Evolutionary conservation across 1,140 invertebrate genomes (phyloP).

Genomic region (Copidosoma floridanum): DNA sequence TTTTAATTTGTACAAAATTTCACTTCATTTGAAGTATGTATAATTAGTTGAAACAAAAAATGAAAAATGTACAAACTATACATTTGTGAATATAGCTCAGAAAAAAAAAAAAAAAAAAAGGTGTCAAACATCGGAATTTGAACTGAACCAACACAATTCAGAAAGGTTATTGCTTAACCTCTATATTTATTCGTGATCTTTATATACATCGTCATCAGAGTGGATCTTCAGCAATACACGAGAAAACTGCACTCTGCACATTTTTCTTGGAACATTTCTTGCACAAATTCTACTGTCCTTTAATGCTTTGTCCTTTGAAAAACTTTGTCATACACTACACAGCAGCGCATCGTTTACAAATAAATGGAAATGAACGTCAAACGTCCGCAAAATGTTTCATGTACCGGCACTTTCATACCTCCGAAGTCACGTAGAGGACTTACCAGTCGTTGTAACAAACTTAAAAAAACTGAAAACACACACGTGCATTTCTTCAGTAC

Average conservation of each 20-base stretch:
- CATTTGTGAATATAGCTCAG: no score
- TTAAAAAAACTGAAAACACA: slow-evolving; percentile 7
- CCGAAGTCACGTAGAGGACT: no score
- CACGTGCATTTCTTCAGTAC: slow-evolving; percentile 13
- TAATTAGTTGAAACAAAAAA: no score
- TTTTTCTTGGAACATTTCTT: neutral
- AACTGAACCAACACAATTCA: slow-evolving; percentile 20
- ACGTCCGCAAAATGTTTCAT: neutral
- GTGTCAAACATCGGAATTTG: neutral
- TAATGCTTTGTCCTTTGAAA: neutral
- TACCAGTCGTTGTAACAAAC: no score
- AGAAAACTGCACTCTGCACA: slow-evolving; percentile 7
- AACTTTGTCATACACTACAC: no score
- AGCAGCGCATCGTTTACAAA: no score
- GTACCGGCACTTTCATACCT: no score
- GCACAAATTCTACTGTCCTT: neutral
- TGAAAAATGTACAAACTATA: no score
- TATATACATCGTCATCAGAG: slow-evolving; percentile 24
- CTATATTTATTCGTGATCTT: slow-evolving; percentile 17
- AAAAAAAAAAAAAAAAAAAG: no score
- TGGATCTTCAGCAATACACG: neutral
- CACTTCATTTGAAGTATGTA: no score
- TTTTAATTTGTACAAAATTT: no score
- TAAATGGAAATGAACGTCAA: no score
- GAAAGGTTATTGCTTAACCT: slow-evolving; percentile 6